Evolutionary conservation across 2,888 invertebrate species (phyloP).

Genomic region (Volucella inanis): DNA sequence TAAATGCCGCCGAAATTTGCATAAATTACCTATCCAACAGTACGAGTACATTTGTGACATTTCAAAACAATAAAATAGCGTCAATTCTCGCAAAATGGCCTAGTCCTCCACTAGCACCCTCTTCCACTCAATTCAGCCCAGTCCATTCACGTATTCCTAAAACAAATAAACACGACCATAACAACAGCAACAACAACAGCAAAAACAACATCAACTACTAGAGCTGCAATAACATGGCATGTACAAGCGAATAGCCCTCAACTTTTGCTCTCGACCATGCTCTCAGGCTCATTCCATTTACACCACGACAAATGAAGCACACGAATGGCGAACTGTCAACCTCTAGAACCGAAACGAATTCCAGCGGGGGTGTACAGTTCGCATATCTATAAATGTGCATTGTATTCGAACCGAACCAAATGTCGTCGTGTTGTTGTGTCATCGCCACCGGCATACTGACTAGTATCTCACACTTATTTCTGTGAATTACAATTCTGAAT

Average conservation of each 20-base stretch:
- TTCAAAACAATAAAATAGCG: slow-evolving; percentile 12
- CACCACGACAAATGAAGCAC: slow-evolving; percentile 8
- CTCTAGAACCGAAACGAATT: slow-evolving; percentile 18
- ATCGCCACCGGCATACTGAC: too few relatives aligned
- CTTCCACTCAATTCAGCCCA: neutral
- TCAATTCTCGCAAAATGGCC: slow-evolving; percentile 2
- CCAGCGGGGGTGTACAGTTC: slow-evolving; percentile 44
- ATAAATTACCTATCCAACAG: slow-evolving; percentile 18
- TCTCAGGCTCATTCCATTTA: slow-evolving; percentile 41
- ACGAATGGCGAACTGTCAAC: slow-evolving; percentile 9
- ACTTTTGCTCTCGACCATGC: slow-evolving; percentile 42
- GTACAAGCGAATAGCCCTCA: slow-evolving; percentile 39
- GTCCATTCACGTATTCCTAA: neutral
- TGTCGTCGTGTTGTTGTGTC: too few relatives aligned
- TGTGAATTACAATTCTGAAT: neutral
- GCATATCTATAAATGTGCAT: neutral
- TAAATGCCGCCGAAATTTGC: slow-evolving; percentile 22
- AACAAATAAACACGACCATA: slow-evolving; percentile 41
- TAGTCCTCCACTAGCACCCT: neutral
- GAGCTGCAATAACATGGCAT: neutral
- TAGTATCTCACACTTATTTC: neutral
- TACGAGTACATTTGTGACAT: slow-evolving; percentile 1
- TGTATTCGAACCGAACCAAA: neutral
- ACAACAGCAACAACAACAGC: neutral
- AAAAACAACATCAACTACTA: slow-evolving; percentile 3